Percentiles rank a stretch among this genome's conserved stretches.
Conservation (phyloP, 2,113 vertebrate genomes). For the Sus scrofa region DNA sequence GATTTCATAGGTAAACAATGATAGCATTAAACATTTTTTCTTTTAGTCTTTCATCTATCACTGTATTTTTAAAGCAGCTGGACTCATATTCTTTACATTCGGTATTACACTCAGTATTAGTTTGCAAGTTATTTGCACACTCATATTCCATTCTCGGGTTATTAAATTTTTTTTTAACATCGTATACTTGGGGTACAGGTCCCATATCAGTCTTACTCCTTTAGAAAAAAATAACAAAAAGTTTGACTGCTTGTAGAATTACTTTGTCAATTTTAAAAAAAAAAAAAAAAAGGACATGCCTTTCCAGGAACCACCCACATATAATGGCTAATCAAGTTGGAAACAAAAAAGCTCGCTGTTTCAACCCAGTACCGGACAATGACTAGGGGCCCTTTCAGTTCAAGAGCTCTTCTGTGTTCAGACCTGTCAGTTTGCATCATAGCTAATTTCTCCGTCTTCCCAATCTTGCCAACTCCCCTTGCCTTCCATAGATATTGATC, state of each 20-base stretch:
- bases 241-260: neutral
- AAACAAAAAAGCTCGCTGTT: neutral
- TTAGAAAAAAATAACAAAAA: constrained; percentile 21
- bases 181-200: neutral
- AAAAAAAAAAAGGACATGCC: neutral
- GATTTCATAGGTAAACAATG: neutral
- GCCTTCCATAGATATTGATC: neutral
- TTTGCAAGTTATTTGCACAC: constrained; percentile 38
- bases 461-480: neutral
- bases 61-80: constrained; percentile 27
- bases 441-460: constrained; percentile 1
- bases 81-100: neutral
- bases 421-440: neutral
- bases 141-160: neutral
- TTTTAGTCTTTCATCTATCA: neutral
- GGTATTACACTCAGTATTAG: neutral
- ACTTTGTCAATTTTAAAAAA: neutral
- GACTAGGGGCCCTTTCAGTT: neutral
- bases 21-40: neutral
- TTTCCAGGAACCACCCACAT: neutral
- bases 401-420: neutral
- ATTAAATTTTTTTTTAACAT: constrained; percentile 46
- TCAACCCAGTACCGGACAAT: neutral
- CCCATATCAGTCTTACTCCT: neutral
- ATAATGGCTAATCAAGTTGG: neutral